A percentile compares a stretch with the other conserved stretches of the same genome.
These are phyloP conservation scores for Tachysurus fulvidraco DNA, from an alignment of 2,113 vertebrate species.

Conservation along the genomic window DNA sequence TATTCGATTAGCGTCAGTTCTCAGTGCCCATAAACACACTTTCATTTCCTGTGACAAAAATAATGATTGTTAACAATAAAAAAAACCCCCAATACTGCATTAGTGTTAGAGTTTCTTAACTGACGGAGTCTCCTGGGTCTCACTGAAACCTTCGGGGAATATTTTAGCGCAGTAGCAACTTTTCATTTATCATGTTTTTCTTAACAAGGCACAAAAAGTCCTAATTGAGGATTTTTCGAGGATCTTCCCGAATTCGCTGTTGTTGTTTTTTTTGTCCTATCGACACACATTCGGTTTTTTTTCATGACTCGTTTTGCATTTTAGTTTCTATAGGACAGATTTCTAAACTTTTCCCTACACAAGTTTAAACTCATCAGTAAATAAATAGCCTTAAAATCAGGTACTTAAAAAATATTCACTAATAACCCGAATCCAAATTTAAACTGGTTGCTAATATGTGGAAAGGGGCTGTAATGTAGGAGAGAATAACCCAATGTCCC, in stretches of 20 bases:
- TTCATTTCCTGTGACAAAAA: neutral
- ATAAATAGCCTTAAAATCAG: neutral
- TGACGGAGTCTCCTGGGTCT: neutral
- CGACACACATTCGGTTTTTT: no score
- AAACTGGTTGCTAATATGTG: neutral
- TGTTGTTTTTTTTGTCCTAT: no score
- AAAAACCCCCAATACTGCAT: neutral
- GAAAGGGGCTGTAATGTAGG: neutral
- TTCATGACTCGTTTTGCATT: no score
- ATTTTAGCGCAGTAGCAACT: neutral
- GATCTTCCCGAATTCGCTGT: neutral
- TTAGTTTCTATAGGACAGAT: no score
- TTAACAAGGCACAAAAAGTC: neutral
- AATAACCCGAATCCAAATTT: neutral
- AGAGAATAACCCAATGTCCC: neutral
- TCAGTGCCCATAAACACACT: neutral
- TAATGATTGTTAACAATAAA: neutral
- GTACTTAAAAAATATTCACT: neutral
- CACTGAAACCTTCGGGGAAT: neutral
- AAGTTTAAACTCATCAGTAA: neutral
- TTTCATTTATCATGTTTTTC: neutral
- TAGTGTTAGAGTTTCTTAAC: neutral
- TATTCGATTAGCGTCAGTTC: neutral
- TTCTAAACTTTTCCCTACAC: no score
- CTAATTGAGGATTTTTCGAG: neutral